Evolutionary conservation across 1,140 invertebrate genomes (phyloP).

Genomic region (Scaptomyza graminum): DNA sequence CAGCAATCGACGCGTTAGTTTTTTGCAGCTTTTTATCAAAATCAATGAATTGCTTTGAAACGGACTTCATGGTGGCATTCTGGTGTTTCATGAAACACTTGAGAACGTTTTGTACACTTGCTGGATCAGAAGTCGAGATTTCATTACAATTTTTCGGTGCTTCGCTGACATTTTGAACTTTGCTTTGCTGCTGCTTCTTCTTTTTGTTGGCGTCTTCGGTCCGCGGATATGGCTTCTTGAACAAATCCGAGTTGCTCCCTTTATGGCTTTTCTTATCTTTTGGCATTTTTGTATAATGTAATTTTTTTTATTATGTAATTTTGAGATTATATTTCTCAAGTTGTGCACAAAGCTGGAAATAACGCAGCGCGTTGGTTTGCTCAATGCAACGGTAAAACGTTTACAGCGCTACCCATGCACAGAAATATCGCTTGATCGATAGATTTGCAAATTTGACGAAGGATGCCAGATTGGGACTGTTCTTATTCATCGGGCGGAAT

Average conservation of each 20-base stretch:
- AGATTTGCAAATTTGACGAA: too few relatives aligned
- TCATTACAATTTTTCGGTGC: neutral
- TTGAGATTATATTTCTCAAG: neutral
- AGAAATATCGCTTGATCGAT: neutral
- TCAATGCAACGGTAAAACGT: neutral
- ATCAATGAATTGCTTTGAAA: neutral
- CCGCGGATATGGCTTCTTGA: neutral
- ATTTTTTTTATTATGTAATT: too few relatives aligned
- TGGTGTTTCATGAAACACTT: slow-evolving; percentile 3
- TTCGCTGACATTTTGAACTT: neutral
- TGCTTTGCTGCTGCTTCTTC: neutral
- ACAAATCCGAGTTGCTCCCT: neutral
- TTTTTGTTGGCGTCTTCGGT: neutral
- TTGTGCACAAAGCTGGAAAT: too few relatives aligned
- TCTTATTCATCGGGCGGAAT: neutral
- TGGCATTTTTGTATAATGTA: too few relatives aligned
- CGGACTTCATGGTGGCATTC: neutral
- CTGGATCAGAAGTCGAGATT: neutral
- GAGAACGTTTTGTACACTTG: neutral
- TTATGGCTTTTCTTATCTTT: neutral
- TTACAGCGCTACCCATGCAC: neutral
- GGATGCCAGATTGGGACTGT: too few relatives aligned
- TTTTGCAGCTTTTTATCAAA: neutral
- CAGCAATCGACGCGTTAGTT: neutral
- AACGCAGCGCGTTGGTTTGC: neutral